Base-by-base conservation (phyloP, 2,797 vertebrate genomes). In the Melanotaenia boesemani region DNA sequence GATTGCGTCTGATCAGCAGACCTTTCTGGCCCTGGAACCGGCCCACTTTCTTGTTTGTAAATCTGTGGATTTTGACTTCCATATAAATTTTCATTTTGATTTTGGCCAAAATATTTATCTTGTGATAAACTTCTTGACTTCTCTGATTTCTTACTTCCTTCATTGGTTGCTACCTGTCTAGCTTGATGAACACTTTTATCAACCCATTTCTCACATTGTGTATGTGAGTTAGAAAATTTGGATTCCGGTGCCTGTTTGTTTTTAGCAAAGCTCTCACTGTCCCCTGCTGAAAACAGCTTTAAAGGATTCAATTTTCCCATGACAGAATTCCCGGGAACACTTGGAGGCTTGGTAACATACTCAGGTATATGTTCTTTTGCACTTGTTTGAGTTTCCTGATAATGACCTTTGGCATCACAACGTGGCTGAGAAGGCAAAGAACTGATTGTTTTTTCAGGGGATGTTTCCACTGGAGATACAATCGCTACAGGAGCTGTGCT, bases 281-380 rank as follows among this genome's bases (percentile, higher is more conserved):
- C 85, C 62, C 76, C 87, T 41, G 61, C 86, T 26, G 90, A 93
- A 86, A 96, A 96, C 26, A 96, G 83, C 72, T 96, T 96, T 60
- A 96, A 91, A 77, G 95, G 94, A 81, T 94, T 96, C 24, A 97
- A 83, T 77, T 95, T 95, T n/a, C 86, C 95, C 15, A 97, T 87
- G 67, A 95, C 91, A 2, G 95, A 94, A 86, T 93, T 95, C 76
- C 93, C 86, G 79, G 92, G 79, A 0, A 88, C 88, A 70, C 79
- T 85, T 22, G 93, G 92, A 79, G 83, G 89, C 78, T 93, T 92
- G 46, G 68, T 44, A 62, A 52, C 61, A 67, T 73, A 56, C 12
- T 91, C 86, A 4, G 66, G 61, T 76, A 44, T 28, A 32, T 79
- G 52, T 39, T 89, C 79, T 67, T 70, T 79, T 59, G 20, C 22